Evolutionary conservation across 2,797 vertebrate species (phyloP), one percentile per base, ranked within the genome.

Genomic region (Sebastiscus albofasciatus): DNA sequence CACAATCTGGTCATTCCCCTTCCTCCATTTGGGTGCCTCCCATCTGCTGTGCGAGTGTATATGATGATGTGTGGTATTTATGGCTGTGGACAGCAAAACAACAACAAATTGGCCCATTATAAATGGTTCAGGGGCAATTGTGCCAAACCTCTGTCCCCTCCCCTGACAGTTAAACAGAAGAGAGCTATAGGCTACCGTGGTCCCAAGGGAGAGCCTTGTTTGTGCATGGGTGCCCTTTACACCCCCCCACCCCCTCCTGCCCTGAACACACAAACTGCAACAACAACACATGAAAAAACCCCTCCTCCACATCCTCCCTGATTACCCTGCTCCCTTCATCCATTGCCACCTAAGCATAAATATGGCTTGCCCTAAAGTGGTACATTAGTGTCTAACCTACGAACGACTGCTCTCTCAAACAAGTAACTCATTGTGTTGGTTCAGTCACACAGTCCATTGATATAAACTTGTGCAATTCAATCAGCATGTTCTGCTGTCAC

Each of bases 61-160:
- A 85, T 82, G 86, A 93, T 89, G 88, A 90, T 90, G 90, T 90
- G 87, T 85, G 66, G 78, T 91, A 92, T 95, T 95, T 93, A 95
- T 89, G 86, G 79, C 75, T 59, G 75, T 65, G 83, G 87, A 92
- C 85, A 83, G 77, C 84, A 91, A 90, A 94, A 93, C 93, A 92
- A 92, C 93, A 95, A 94, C 93, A 95, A 96, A 94, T 93, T 90
- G 85, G 90, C 88, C 89, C 93, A 87, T 92, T 94, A 92, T 92
- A 91, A 87, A 88, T 82, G 89, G 90, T 93, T 94, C 89, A 90
- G 89, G 2, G 58, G 92, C 90, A 94, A 95, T 92, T 92, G 94
- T 93, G 90, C 86, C 86, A 80, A 87, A 87, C 87, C 87, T 87
- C 78, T 78, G 86, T 84, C 84, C 81, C 83, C 80, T 88, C 89